Evolutionary conservation across 2,797 vertebrate species (phyloP), one percentile per base, ranked within the genome.

Genomic region (Buceros bicornis): DNA sequence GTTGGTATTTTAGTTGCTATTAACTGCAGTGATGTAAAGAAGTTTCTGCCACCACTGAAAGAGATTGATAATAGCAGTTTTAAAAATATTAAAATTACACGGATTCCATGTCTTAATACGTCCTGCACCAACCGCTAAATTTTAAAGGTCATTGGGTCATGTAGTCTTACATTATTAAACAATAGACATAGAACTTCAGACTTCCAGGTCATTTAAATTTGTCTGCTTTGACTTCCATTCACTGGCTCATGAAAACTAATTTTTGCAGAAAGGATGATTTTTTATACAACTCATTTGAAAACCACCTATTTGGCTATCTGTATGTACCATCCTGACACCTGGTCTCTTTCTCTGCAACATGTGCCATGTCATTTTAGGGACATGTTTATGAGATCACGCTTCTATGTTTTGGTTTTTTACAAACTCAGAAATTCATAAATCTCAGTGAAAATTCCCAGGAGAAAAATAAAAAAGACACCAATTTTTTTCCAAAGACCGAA

Each of bases 141-240:
- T 95, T 84, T 90, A 83, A 90, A 95, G 78, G 90, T 48, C 74
- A 79, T 10, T 60, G 50, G 81, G 77, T 95, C 80, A 64, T 18
- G 17, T 8, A 45, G 35, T 67, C 33, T 73, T 89, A 48, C 19
- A 76, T 91, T 90, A 88, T 81, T 91, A 82, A 93, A 90, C 26
- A 85, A 57, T 0, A 60, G 69, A 42, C 42, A 73, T 0, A 74
- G 61, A 69, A 78, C 35, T 93, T 90, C 54, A 69, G 40, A 28
- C 47, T 35, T 78, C 81, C 58, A 81, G 61, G 33, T 57, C 26
- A 31, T 87, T 93, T 90, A 37, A 65, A 81, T 90, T 58, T 92
- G 16, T 76, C 79, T 89, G 72, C 89, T 94, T 96, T 72, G 57
- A 21, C 8, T 92, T 92, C 29, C 69, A 94, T 61, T 16, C 18